Percentiles rank a stretch among this genome's conserved stretches.
These are phyloP conservation scores for Carposina sasakii DNA, from an alignment of 1,140 invertebrate genomes.

Conservation along the genomic window DNA sequence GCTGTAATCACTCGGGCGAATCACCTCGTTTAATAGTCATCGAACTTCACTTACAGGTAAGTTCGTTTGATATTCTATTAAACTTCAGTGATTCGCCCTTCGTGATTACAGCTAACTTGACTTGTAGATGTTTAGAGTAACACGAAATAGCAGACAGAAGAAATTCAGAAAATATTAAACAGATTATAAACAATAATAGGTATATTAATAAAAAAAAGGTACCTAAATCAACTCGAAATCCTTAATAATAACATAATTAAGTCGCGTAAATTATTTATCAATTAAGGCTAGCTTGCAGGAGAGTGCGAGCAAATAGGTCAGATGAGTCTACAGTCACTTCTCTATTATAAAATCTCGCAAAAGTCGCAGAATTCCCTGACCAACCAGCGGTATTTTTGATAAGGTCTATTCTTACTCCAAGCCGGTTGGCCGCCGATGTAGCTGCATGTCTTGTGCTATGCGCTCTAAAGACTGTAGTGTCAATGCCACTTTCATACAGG, in stretches of 20 bases:
- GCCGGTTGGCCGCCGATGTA: conserved; percentile 22
- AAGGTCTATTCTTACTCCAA: conserved; percentile 20
- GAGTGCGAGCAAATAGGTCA: not conserved
- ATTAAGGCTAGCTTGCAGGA: not conserved
- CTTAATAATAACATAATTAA: not conserved
- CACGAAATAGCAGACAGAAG: not conserved
- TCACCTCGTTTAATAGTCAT: no score
- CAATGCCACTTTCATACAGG: conserved; percentile 21
- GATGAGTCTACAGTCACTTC: not conserved
- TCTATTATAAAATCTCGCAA: conserved; percentile 29
- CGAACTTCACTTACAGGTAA: conserved; percentile 2
- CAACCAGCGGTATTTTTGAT: conserved; percentile 31
- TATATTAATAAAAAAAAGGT: no score
- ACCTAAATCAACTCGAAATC: not conserved
- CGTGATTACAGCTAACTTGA: conserved; percentile 7
- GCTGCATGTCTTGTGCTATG: conserved; percentile 32
- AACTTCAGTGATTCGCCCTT: conserved; percentile 6
- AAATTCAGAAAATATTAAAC: not conserved
- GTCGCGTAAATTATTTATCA: conserved; percentile 1
- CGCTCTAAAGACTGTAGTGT: conserved; percentile 21
- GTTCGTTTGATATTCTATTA: conserved; percentile 4
- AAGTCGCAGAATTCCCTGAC: conserved; percentile 17
- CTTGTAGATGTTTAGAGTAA: conserved; percentile 8
- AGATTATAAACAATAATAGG: not conserved
- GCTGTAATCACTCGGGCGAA: no score